Base-by-base conservation (phyloP, 2,797 vertebrate genomes). In the Brachyalestes nurse region DNA sequence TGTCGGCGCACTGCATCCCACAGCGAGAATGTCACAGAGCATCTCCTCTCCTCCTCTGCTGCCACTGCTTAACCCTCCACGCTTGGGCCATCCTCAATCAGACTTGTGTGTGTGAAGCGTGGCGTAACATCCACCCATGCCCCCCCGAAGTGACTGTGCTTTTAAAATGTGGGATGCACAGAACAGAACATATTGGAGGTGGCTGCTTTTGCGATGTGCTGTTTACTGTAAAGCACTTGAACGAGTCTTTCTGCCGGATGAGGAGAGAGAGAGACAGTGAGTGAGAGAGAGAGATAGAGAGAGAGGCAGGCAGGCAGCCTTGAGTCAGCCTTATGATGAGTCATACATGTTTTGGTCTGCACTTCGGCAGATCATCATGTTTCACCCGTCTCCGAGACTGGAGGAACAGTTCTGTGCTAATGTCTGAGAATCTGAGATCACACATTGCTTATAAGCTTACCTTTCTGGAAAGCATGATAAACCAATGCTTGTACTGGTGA, bases 311-410 rank as follows among this genome's bases (percentile, higher is more conserved):
- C 60, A 66, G 72, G 79, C 70, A 73, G 40, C 71, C 67, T 79
- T 45, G 75, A 72, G 75, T 81, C 82, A 79, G 81, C 28, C 49
- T 55, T 74, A 65, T 5, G 21, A 65, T 84, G 83, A 84, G 64
- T 82, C 83, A 82, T 58, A 38, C 21, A 17, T 78, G 47, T 14
- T 72, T 58, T 51, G 60, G 78, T 83, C 25, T 62, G 71, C 72
- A 25, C 60, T 66, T 55, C 60, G 34, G 60, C 34, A 65, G 80
- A 62, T 80, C 72, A 58, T 67, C 19, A 55, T 28, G 4, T 77
- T 69, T 77, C 38, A 64, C 47, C 25, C n/a, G 58, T 64, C 69
- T 64, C 55, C 0, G 47, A 69, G 38, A 72, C 47, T 66, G 49
- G 51, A 25, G 62, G 60, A n/a, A 16, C 75, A 60, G 28, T 42